Conservation (phyloP, 2,797 vertebrate genomes). For the Ceryle rudis region DNA sequence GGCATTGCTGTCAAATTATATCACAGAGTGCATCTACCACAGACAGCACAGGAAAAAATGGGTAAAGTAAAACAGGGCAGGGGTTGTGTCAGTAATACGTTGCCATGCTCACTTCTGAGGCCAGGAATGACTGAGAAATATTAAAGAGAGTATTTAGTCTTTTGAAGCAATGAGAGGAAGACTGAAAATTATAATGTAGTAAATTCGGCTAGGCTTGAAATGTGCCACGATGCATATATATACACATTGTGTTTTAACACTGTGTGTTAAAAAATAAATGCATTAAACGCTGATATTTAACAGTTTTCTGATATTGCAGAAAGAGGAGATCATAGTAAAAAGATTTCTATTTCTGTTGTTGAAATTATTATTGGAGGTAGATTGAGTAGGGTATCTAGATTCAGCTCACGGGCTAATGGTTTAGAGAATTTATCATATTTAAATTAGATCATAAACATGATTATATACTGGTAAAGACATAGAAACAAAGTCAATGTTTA, state of each 20-base stretch:
- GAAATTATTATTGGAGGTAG: background rate
- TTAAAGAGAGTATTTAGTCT: background rate
- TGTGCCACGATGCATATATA: background rate
- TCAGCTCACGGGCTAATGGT: background rate
- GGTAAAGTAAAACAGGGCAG: background rate
- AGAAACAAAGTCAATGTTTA: background rate
- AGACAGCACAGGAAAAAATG: background rate
- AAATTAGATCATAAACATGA: background rate
- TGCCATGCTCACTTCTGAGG: background rate
- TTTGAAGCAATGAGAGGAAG: background rate
- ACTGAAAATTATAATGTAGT: rapidly evolving
- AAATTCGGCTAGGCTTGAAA: background rate
- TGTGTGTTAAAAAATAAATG: background rate
- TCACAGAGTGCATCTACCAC: background rate
- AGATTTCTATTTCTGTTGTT: background rate
- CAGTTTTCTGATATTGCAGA: background rate
- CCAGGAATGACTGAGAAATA: background rate
- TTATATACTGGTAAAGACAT: background rate
- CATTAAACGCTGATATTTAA: rapidly evolving
- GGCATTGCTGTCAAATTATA: slow-evolving; percentile 9
- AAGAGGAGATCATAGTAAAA: background rate
- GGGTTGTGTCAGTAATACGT: background rate
- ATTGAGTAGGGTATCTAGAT: background rate
- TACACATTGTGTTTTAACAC: background rate
- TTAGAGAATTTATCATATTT: background rate